Evolutionary conservation across 2,888 invertebrate species (phyloP).

Genomic region (Platycnemis pennipes): DNA sequence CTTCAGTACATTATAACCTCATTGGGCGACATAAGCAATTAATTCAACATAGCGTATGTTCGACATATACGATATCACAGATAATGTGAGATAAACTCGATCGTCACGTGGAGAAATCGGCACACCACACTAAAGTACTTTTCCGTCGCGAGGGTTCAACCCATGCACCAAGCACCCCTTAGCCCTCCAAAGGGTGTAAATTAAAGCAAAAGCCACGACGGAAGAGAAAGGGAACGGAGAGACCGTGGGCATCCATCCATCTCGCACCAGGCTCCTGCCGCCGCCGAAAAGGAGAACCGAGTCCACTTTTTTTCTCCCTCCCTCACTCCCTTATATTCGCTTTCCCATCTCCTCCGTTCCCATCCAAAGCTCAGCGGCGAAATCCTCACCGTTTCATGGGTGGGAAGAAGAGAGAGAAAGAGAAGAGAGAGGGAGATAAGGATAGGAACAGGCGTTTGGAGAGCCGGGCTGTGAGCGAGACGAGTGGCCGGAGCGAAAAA

Average conservation of each 20-base stretch:
- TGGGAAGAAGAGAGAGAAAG: neutral
- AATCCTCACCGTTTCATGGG: neutral
- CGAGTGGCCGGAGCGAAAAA: too few relatives aligned
- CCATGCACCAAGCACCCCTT: too few relatives aligned
- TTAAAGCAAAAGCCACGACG: too few relatives aligned
- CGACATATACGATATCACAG: too few relatives aligned
- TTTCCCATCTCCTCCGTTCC: neutral
- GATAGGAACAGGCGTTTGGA: neutral
- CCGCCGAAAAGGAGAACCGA: neutral
- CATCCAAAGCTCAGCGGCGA: neutral
- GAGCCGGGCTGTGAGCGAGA: neutral
- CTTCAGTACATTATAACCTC: too few relatives aligned
- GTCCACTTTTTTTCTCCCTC: neutral
- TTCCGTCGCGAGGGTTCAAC: too few relatives aligned
- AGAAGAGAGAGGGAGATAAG: neutral
- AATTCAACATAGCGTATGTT: too few relatives aligned
- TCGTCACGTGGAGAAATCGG: too few relatives aligned
- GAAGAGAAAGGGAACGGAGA: neutral
- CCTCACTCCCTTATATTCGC: neutral
- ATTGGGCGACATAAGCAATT: too few relatives aligned
- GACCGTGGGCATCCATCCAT: neutral
- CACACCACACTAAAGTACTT: too few relatives aligned
- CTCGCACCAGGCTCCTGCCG: neutral
- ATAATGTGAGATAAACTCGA: too few relatives aligned
- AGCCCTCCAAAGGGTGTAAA: too few relatives aligned